Evolutionary conservation across 37 sponge, comb jelly and placozoan genomes (phyloP).

Genomic region (Hormiphora californensis): DNA sequence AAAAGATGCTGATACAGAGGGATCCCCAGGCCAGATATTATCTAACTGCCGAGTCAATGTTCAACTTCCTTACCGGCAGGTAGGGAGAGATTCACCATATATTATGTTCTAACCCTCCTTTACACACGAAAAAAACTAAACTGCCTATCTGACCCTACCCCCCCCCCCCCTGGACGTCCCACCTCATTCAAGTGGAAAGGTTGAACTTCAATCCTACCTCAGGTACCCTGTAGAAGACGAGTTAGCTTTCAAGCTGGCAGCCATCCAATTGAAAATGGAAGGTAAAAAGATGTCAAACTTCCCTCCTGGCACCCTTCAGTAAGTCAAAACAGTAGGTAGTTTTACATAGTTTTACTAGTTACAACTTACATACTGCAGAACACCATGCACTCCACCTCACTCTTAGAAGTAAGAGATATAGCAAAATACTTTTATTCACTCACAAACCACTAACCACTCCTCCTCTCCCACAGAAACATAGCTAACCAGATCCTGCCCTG

Average conservation of each 20-base stretch:
- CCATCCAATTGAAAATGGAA: constrained; percentile 23
- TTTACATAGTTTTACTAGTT: too few species aligned
- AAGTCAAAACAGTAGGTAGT: neutral
- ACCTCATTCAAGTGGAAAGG: too few species aligned
- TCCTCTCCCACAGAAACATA: neutral
- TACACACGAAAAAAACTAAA: too few species aligned
- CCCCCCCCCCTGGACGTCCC: too few species aligned
- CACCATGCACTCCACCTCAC: too few species aligned
- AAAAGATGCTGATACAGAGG: neutral
- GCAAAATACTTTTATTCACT: neutral
- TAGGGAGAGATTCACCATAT: too few species aligned
- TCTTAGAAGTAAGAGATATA: neutral
- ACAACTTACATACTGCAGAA: too few species aligned
- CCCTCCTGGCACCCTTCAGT: constrained; percentile 4
- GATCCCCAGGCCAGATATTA: constrained; percentile 34
- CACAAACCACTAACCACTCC: neutral
- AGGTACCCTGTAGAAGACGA: constrained; percentile 51
- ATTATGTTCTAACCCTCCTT: too few species aligned
- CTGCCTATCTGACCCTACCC: too few species aligned
- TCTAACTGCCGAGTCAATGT: constrained; percentile 36
- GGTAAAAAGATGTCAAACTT: neutral
- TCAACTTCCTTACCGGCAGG: constrained; percentile 23
- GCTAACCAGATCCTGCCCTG: constrained; percentile 35
- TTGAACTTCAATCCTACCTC: too few species aligned
- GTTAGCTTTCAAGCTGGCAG: neutral